Percentiles rank a stretch among this genome's conserved stretches.
Evolutionary conservation across 2,797 vertebrate species (phyloP).

Genomic region (Lepilemur septentrionalis): DNA sequence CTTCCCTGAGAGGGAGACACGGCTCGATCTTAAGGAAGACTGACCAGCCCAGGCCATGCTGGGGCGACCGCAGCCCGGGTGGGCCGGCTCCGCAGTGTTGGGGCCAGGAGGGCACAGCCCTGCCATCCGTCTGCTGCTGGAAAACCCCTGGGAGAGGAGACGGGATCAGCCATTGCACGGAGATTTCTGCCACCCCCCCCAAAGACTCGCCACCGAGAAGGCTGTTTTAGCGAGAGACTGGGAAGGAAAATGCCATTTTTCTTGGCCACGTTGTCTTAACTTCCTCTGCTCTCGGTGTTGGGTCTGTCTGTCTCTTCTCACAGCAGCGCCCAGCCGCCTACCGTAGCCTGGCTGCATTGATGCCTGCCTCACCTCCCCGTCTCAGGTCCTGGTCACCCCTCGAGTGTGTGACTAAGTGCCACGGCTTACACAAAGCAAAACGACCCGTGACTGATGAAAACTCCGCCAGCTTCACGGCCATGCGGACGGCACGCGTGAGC

Average conservation of each 20-base stretch:
- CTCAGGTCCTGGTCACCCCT: background rate
- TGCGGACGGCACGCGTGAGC: background rate
- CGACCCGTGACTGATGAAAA: background rate
- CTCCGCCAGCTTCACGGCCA: too few species aligned
- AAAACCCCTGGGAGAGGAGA: background rate
- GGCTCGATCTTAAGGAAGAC: too few species aligned
- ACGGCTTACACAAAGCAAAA: background rate
- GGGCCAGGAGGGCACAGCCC: background rate
- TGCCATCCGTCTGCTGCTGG: background rate
- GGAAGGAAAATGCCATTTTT: constrained; percentile 34
- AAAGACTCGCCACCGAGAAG: background rate
- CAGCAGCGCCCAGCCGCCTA: background rate
- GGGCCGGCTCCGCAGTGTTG: too few species aligned
- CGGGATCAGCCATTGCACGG: background rate
- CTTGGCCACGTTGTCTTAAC: background rate
- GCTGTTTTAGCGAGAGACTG: background rate
- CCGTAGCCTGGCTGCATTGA: background rate
- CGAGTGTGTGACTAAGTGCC: background rate
- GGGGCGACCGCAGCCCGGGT: background rate
- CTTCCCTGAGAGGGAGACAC: rapidly evolving
- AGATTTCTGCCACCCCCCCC: background rate
- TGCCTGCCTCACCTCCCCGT: background rate
- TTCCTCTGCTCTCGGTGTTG: background rate
- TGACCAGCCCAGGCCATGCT: too few species aligned
- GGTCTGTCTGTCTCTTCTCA: background rate